Evolutionary conservation across 2,113 vertebrate genomes (phyloP), one percentile per base, ranked within the genome.

Genomic region (Otus sunia): DNA sequence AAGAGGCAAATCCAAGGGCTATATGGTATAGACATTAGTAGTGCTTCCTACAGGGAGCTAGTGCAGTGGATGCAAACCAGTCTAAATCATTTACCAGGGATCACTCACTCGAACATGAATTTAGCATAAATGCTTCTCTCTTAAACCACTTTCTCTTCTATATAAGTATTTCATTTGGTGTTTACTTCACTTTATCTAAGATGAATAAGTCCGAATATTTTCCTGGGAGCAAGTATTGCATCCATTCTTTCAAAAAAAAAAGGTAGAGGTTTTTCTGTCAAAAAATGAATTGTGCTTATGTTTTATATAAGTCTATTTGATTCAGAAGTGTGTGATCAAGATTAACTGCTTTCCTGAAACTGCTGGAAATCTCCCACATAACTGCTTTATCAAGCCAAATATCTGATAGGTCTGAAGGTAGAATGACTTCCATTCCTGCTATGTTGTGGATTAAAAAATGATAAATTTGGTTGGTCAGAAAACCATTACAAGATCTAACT

Each of bases 41-140:
- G 45, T 29, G 27, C 12, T 82, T 78, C 32, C n/a, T 50, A 26
- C 6, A 68, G 11, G 15, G 6, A 62, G 11, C 16, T 72, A 75
- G 16, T 2, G 5, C 2, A 59, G 29, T 5, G 8, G 11, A n/a
- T 71, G 3, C 3, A 68, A 72, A 55, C 5, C 5, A 23, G 7
- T 34, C 30, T 68, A 83, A 68, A 60, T 34, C 3, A 36, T 71
- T 84, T 66, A 4, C 10, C 7, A n/a, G 9, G 16, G 9, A 76
- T 29, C 15, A 10, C 9, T 79, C 10, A n/a, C 11, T 50, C 23
- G 83, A 43, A 47, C 5, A 6, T 25, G 2, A 49, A 73, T 66
- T 82, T 60, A 39, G 4, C 18, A 60, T 15, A 80, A 83, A 80
- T 47, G 4, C 1, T 66, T 83, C 10, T 23, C 14, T 75, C n/a